phyloP scores from a whole-genome alignment of 2,888 invertebrate species.

The Boloria selene region DNA sequence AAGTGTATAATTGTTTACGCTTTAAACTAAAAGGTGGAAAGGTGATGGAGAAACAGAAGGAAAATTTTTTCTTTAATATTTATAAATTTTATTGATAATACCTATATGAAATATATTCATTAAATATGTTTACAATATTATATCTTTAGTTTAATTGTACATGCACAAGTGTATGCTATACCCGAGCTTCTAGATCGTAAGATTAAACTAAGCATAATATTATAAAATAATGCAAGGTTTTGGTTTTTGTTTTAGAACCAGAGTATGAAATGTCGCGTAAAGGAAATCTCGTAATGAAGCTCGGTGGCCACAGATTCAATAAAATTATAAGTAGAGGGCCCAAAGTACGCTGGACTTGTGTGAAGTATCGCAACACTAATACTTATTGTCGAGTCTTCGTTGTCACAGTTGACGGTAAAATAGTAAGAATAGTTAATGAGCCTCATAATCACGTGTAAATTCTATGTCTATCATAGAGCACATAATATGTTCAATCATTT shows the following conservation, averaged over 20 bases:
- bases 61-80: too few species aligned
- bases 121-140: too few species aligned
- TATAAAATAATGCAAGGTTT: not conserved
- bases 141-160: too few species aligned
- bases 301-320: slow-evolving; percentile 27
- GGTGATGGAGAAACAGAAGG: too few species aligned
- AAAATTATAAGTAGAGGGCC: slow-evolving; percentile 25
- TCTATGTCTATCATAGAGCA: not conserved
- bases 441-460: slow-evolving; percentile 24
- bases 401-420: slow-evolving; percentile 24
- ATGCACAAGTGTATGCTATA: too few species aligned
- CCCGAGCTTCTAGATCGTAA: not conserved
- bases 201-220: not conserved
- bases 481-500: too few species aligned
- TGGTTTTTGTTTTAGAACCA: slow-evolving; percentile 21
- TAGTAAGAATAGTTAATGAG: slow-evolving; percentile 23
- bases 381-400: slow-evolving; percentile 28
- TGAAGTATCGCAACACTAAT: slow-evolving; percentile 25
- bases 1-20: too few species aligned
- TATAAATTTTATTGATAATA: too few species aligned
- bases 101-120: too few species aligned
- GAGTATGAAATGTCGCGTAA: slow-evolving; percentile 20
- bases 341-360: slow-evolving; percentile 30
- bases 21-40: too few species aligned
- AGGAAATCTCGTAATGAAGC: slow-evolving; percentile 29